These are phyloP conservation scores for Epistrophe eligans DNA, from an alignment of 2,888 invertebrate genomes.

Conservation along the genomic window DNA sequence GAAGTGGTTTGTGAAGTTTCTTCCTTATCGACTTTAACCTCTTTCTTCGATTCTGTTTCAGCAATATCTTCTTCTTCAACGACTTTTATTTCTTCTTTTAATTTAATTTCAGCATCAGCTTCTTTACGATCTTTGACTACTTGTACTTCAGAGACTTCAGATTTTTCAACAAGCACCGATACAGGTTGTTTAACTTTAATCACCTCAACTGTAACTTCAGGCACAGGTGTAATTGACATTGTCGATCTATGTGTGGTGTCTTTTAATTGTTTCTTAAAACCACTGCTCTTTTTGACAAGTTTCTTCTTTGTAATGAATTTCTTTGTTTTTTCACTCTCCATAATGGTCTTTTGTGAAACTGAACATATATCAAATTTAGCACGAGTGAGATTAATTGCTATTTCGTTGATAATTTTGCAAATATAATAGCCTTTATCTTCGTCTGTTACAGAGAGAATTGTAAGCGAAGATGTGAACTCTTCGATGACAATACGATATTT, in stretches of 20 bases:
- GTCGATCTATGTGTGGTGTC: constrained; percentile 78
- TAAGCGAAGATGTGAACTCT: constrained; percentile 89
- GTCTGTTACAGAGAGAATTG: constrained; percentile 87
- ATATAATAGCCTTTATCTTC: constrained; percentile 91
- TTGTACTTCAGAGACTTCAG: constrained; percentile 85
- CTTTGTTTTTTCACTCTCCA: constrained; percentile 83
- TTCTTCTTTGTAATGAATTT: constrained; percentile 84
- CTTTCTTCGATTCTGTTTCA: constrained; percentile 65
- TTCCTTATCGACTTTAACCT: constrained; percentile 40
- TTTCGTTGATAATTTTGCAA: constrained; percentile 94
- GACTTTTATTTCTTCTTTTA: constrained; percentile 70
- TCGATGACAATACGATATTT: constrained; percentile 89
- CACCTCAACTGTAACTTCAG: constrained; percentile 80
- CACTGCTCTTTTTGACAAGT: constrained; percentile 79
- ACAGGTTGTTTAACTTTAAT: constrained; percentile 79
- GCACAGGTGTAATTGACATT: constrained; percentile 79
- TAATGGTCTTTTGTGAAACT: constrained; percentile 84
- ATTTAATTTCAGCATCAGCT: constrained; percentile 80
- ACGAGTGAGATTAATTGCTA: constrained; percentile 91
- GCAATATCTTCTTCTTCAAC: background rate
- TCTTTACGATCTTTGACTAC: constrained; percentile 83
- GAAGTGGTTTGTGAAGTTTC: constrained; percentile 74
- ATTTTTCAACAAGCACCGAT: constrained; percentile 81
- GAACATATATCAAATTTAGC: constrained; percentile 90
- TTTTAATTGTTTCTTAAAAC: constrained; percentile 66